phyloP scores from a whole-genome alignment of 2,797 vertebrate genomes.

The Oreortyx pictus region DNA sequence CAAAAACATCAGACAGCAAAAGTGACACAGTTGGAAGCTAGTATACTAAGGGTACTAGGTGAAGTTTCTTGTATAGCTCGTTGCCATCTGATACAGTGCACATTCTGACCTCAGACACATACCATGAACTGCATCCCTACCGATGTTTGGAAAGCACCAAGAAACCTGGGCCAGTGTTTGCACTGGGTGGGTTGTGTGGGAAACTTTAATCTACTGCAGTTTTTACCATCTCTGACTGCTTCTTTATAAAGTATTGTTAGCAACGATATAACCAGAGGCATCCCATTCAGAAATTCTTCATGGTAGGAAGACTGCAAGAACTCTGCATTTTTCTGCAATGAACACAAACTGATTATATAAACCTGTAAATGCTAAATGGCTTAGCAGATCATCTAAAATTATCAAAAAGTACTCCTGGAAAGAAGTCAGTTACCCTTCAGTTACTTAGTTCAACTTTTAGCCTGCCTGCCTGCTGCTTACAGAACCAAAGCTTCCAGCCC shows the following conservation, averaged over 20 bases:
- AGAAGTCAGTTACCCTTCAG: not conserved
- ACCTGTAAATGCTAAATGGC: not conserved
- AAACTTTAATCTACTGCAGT: not conserved
- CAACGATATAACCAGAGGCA: not conserved
- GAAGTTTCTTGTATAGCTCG: not conserved
- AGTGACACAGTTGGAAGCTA: not conserved
- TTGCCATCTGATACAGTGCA: not conserved
- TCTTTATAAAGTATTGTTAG: not conserved
- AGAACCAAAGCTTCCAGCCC: not conserved
- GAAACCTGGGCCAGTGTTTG: not conserved
- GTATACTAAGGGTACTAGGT: not conserved
- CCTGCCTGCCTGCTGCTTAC: not conserved
- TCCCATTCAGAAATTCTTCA: not conserved
- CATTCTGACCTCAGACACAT: not conserved
- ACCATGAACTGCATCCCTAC: not conserved
- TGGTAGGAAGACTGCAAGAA: not conserved
- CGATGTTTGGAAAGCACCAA: not conserved
- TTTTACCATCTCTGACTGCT: not conserved
- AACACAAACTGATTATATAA: not conserved
- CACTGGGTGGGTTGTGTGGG: not conserved
- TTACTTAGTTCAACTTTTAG: not conserved
- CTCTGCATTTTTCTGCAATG: not conserved
- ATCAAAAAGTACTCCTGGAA: not conserved
- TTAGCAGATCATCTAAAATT: not conserved
- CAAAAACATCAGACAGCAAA: not conserved